Evolutionary conservation across 1,140 invertebrate genomes (phyloP).

Genomic region (Samia ricini): DNA sequence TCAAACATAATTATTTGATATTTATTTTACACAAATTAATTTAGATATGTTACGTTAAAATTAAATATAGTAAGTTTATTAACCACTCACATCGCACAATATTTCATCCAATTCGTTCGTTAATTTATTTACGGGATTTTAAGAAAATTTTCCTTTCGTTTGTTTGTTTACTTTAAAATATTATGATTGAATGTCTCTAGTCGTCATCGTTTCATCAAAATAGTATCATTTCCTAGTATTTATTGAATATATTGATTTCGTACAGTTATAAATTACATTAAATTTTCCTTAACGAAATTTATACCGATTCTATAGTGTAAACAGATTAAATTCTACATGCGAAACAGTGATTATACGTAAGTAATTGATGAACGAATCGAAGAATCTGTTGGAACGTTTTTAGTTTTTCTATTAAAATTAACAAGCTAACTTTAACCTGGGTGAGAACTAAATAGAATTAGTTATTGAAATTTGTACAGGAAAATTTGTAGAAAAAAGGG

Average conservation of each 20-base stretch:
- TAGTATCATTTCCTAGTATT: slow-evolving; percentile 17
- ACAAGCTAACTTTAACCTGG: not conserved
- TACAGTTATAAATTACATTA: not conserved
- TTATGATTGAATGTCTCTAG: slow-evolving; percentile 10
- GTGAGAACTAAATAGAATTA: not conserved
- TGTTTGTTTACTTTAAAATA: slow-evolving; percentile 34
- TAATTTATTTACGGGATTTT: not conserved
- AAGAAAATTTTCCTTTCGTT: slow-evolving; percentile 31
- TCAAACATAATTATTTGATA: too few species aligned
- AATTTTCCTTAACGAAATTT: slow-evolving; percentile 1
- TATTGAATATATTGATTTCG: not conserved
- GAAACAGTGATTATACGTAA: not conserved
- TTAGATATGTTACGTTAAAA: too few species aligned
- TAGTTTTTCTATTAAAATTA: not conserved
- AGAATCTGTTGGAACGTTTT: not conserved
- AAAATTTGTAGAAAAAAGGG: not conserved
- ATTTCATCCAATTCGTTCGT: not conserved
- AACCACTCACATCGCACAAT: not conserved
- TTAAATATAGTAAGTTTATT: not conserved
- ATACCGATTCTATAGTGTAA: not conserved
- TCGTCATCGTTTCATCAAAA: slow-evolving; percentile 11
- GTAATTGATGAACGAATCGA: not conserved
- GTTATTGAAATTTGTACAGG: not conserved
- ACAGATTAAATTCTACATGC: not conserved
- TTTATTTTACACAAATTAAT: too few species aligned